phyloP scores from a whole-genome alignment of 2,113 vertebrate genomes.

The Talpa occidentalis region DNA sequence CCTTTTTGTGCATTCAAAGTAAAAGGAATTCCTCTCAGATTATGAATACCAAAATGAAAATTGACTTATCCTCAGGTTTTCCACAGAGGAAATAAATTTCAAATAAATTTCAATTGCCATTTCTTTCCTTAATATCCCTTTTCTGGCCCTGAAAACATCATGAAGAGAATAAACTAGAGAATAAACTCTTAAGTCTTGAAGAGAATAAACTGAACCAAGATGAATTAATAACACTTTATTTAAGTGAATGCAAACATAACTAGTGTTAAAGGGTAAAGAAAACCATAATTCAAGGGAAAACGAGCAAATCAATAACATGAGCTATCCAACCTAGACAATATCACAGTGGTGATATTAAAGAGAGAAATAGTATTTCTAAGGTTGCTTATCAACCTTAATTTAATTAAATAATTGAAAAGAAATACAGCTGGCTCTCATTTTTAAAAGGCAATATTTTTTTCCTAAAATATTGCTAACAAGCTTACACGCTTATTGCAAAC shows the following conservation, averaged over 20 bases:
- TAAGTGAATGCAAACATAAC: background rate
- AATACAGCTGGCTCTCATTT: conserved; percentile 9
- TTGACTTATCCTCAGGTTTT: background rate
- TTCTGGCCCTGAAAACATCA: background rate
- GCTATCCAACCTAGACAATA: background rate
- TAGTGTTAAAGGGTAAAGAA: conserved; percentile 19
- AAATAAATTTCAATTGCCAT: background rate
- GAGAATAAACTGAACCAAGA: background rate
- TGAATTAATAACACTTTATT: background rate
- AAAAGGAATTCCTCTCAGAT: background rate
- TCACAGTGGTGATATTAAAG: background rate
- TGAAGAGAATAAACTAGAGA: background rate
- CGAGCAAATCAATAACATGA: background rate
- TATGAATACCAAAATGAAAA: background rate
- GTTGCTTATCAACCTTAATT: background rate
- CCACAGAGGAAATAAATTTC: background rate
- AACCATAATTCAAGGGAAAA: conserved; percentile 25
- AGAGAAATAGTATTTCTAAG: background rate
- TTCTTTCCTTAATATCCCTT: background rate
- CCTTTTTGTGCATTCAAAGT: background rate
- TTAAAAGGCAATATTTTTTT: background rate
- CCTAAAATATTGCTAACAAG: background rate
- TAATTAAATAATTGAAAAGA: background rate
- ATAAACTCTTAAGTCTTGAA: too few species aligned
- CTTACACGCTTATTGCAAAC: conserved; percentile 15